phyloP scores from a whole-genome alignment of 2,888 invertebrate genomes.

The Parthenolecanium corni region DNA sequence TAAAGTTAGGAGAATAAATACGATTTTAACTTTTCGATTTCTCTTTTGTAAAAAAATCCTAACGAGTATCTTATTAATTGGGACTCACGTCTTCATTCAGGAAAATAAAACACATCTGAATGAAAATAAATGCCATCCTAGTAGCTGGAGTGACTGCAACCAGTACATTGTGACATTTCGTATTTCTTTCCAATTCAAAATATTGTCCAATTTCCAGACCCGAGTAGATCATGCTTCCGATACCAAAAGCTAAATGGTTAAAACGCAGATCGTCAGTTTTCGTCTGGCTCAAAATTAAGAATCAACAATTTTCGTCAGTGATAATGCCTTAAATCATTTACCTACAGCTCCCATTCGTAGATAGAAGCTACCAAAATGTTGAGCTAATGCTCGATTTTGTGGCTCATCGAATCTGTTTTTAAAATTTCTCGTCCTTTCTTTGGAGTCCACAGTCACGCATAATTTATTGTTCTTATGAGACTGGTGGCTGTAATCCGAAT shows the following conservation, averaged over 20 bases:
- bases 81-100: slow-evolving; percentile 81
- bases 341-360: slow-evolving; percentile 85
- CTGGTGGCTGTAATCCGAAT: slow-evolving; percentile 16
- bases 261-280: slow-evolving; percentile 6
- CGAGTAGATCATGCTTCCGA: slow-evolving; percentile 94
- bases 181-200: slow-evolving; percentile 80
- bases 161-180: slow-evolving; percentile 83
- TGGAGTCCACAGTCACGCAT: background rate
- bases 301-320: no score
- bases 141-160: slow-evolving; percentile 82
- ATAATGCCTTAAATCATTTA: slow-evolving; percentile 37
- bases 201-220: slow-evolving; percentile 90
- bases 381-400: slow-evolving; percentile 36
- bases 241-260: slow-evolving; percentile 66
- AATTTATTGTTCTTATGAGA: background rate
- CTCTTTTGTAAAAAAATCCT: no score
- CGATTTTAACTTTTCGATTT: no score
- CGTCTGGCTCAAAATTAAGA: no score
- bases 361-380: slow-evolving; percentile 86
- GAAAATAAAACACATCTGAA: slow-evolving; percentile 97
- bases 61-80: no score
- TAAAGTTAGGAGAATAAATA: no score
- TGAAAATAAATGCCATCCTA: slow-evolving; percentile 89
- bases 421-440: background rate
- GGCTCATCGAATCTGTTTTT: slow-evolving; percentile 5